These are phyloP conservation scores for Phoxinus phoxinus DNA, from an alignment of 2,113 vertebrate genomes.

Conservation along the genomic window DNA sequence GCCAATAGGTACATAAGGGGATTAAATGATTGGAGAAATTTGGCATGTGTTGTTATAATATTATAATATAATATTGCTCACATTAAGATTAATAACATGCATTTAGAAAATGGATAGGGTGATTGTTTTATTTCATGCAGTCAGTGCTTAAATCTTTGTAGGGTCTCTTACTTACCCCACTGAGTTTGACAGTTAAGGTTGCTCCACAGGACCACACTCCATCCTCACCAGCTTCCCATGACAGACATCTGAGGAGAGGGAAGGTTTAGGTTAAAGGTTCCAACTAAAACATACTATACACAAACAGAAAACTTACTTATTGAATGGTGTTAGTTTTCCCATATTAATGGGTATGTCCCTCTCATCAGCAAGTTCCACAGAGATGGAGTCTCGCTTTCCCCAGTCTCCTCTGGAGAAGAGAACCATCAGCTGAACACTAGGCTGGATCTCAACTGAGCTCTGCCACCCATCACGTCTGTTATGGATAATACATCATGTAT, in stretches of 20 bases:
- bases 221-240: slow-evolving; percentile 78
- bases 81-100: too few species aligned
- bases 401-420: slow-evolving; percentile 76
- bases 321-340: slow-evolving; percentile 76
- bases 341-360: slow-evolving; percentile 67
- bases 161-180: slow-evolving; percentile 66
- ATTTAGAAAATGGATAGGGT: too few species aligned
- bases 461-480: slow-evolving; percentile 27
- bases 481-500: neutral
- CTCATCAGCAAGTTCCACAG: slow-evolving; percentile 69
- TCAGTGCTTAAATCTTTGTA: neutral
- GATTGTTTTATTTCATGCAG: too few species aligned
- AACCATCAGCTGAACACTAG: slow-evolving; percentile 72
- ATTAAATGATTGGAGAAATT: too few species aligned
- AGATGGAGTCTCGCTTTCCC: slow-evolving; percentile 69
- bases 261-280: neutral
- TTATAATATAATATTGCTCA: too few species aligned
- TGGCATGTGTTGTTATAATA: too few species aligned
- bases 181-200: slow-evolving; percentile 66
- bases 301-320: slow-evolving; percentile 64
- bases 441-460: slow-evolving; percentile 63
- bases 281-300: neutral
- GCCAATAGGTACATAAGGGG: too few species aligned
- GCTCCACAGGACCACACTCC: slow-evolving; percentile 68
- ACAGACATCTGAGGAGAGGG: slow-evolving; percentile 68